Base-by-base conservation (phyloP, 1,140 invertebrate species). In the Neodiprion lecontei region DNA sequence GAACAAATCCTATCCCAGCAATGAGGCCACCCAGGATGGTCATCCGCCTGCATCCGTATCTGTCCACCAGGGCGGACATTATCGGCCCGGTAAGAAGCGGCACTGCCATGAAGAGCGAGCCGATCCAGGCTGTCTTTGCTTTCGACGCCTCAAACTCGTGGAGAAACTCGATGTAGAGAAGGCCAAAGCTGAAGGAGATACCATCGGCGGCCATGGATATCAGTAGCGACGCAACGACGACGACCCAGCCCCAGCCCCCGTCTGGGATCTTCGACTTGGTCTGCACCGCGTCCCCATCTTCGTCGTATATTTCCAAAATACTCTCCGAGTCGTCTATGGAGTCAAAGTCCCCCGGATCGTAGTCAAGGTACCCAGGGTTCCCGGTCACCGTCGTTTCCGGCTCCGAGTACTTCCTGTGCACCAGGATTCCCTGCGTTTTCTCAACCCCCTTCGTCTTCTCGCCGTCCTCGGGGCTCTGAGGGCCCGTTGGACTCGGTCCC, bases 151-250 rank as follows among this genome's bases (percentile, higher is more conserved):
- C 89, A 83, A 98, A 99, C 80, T 97, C 93, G 7, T 93, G 89
- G n/a, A 96, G 87, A 81, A 99, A 95, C 81, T 98, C 94, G 0
- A 94, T 93, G 80, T 96, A 96, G 14, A 98, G 91, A 0, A 98
- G 87, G 0, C 97, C 97, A 85, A 98, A 98, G 0, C 96, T 97
- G 82, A 98, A 97, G 48, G 96, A 96, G 10, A 98, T 93, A 0
- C 97, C 97, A 85, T 99, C 97, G n/a, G 96, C 95, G n/a, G 98
- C 95, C 87, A 98, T 92, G 40, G 96, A 96, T 65, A 97, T 93
- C 53, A 97, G 82, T 72, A 98, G 91, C 0, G 96, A 96, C 0
- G 96, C 92, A 5, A 93, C 84, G 0, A 98, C 96, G 0, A 98
- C 95, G 10, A 97, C 91, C 96, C 96, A 98, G 0, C 96, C 96